These are phyloP conservation scores for Mastomys coucha DNA, from an alignment of 2,113 vertebrate genomes.

Conservation along the genomic window DNA sequence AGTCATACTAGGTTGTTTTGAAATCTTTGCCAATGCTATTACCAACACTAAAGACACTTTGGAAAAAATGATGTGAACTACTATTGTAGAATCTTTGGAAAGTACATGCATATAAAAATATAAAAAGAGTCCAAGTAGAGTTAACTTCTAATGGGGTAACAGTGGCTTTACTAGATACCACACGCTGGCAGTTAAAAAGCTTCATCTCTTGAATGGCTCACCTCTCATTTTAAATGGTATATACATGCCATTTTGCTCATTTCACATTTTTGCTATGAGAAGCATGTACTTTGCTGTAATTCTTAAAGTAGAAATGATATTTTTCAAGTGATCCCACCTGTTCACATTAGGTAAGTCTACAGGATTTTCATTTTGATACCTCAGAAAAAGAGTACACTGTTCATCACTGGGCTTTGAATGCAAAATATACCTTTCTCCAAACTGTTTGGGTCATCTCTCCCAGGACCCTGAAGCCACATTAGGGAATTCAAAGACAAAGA, in stretches of 20 bases:
- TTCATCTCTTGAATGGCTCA: background rate
- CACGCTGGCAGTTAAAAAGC: background rate
- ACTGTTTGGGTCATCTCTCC: conserved; percentile 37
- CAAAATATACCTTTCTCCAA: conserved; percentile 60
- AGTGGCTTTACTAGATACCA: background rate
- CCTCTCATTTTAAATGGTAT: background rate
- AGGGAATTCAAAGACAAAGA: conserved; percentile 67
- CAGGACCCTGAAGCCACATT: conserved; percentile 13
- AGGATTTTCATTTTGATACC: conserved; percentile 66
- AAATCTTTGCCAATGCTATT: background rate
- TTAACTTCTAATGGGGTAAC: background rate
- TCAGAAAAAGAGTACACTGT: conserved; percentile 18
- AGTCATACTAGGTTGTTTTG: background rate
- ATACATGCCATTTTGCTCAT: background rate
- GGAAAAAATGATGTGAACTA: background rate
- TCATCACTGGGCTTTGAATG: conserved; percentile 26
- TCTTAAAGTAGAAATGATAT: background rate
- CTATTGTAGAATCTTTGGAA: background rate
- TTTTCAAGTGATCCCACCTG: conserved; percentile 44
- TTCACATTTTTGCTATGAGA: background rate
- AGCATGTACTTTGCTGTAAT: conserved; percentile 1
- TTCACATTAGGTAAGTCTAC: conserved; percentile 1
- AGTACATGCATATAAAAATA: background rate
- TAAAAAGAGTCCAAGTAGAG: background rate
- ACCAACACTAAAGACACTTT: background rate